Evolutionary conservation across 2,113 vertebrate species (phyloP).

Genomic region (Serilophus lunatus): DNA sequence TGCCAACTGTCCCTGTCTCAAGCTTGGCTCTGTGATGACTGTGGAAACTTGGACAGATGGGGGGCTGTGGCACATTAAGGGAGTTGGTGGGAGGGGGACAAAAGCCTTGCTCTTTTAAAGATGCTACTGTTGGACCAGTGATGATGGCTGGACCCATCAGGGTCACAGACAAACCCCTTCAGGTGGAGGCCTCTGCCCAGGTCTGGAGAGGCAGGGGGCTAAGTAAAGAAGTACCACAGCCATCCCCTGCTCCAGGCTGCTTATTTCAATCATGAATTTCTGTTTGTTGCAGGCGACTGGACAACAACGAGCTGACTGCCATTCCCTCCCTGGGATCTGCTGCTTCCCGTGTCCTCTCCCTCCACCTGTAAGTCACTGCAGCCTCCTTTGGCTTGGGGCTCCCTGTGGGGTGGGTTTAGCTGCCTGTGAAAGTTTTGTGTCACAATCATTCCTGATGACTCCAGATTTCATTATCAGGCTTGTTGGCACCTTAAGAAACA

Average conservation of each 20-base stretch:
- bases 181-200: background rate
- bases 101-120: background rate
- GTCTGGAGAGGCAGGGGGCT: rapidly evolving
- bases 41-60: background rate
- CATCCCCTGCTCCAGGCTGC: background rate
- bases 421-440: rapidly evolving
- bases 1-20: rapidly evolving
- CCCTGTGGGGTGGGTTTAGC: background rate
- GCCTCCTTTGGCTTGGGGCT: rapidly evolving
- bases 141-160: no score
- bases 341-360: slow-evolving; percentile 72
- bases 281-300: slow-evolving; percentile 83
- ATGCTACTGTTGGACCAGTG: rapidly evolving
- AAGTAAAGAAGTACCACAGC: rapidly evolving
- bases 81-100: background rate
- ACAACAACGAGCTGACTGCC: slow-evolving; percentile 87
- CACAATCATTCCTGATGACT: background rate
- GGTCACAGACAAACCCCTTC: background rate
- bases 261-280: background rate
- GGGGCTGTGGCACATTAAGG: background rate
- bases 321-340: slow-evolving; percentile 84
- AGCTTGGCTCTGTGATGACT: rapidly evolving
- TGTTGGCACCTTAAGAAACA: background rate
- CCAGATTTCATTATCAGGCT: background rate
- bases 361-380: slow-evolving; percentile 87